Evolutionary conservation across 2,888 invertebrate species (phyloP).

Genomic region (Fragum fragum): DNA sequence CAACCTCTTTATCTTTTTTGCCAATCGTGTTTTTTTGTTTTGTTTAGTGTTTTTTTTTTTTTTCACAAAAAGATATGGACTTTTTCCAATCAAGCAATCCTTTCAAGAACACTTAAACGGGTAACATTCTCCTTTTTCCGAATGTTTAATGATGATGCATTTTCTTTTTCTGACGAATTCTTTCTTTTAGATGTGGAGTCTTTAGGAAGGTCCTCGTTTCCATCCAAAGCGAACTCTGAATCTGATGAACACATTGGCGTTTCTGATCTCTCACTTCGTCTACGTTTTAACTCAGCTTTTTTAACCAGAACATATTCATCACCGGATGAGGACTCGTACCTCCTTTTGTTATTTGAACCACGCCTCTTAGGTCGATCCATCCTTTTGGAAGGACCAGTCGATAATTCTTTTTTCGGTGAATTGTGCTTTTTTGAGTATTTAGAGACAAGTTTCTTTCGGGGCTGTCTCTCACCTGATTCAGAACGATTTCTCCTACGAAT

Average conservation of each 20-base stretch:
- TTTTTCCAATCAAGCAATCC: neutral
- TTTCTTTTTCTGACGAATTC: conserved; percentile 22
- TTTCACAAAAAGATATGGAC: no score
- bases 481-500: neutral
- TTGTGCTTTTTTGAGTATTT: neutral
- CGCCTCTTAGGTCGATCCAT: neutral
- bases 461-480: neutral
- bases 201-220: neutral
- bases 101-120: neutral
- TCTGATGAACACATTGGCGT: conserved; percentile 9
- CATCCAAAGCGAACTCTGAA: neutral
- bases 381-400: neutral
- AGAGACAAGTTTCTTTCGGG: neutral
- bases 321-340: conserved; percentile 22
- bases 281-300: conserved; percentile 12
- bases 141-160: neutral
- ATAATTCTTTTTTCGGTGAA: neutral
- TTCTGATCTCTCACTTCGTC: conserved; percentile 10
- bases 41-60: no score
- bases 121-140: neutral
- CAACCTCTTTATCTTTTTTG: no score
- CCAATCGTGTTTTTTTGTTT: no score
- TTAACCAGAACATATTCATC: conserved; percentile 14
- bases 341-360: conserved; percentile 4
- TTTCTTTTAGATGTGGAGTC: neutral